Conservation (phyloP, 2,113 vertebrate species). For the Cyanoramphus novaezelandiae region DNA sequence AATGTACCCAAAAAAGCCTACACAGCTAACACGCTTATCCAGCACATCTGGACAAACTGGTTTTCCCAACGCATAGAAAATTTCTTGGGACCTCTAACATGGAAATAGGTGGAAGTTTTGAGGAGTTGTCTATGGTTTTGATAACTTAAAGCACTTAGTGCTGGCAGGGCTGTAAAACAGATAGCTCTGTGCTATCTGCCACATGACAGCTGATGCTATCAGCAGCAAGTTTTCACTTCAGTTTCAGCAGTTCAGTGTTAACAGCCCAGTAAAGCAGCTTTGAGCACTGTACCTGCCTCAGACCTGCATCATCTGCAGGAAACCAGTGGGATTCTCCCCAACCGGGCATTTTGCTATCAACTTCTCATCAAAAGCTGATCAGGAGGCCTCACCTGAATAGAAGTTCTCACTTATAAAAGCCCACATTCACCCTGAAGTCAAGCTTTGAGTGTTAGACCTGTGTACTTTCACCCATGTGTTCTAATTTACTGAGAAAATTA, state of each 20-base stretch:
- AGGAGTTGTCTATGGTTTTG: not conserved
- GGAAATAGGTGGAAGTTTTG: not conserved
- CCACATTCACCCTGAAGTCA: not conserved
- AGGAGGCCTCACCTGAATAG: rapidly evolving
- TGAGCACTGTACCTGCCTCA: rapidly evolving
- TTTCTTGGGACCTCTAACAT: not conserved
- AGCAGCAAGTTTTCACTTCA: not conserved
- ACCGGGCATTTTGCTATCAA: not conserved
- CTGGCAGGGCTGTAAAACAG: not conserved
- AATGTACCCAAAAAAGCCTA: not conserved
- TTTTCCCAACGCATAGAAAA: not conserved
- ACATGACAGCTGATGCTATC: not conserved
- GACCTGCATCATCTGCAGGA: not conserved
- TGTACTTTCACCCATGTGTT: rapidly evolving
- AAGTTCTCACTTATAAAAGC: not conserved
- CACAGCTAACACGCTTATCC: not conserved
- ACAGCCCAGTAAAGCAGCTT: rapidly evolving
- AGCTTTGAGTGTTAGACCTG: rapidly evolving
- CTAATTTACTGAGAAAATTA: not conserved
- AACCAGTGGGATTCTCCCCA: not conserved
- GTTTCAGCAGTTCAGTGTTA: not conserved
- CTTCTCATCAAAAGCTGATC: not conserved
- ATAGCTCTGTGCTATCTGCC: rapidly evolving
- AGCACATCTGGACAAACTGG: slow-evolving; percentile 17
- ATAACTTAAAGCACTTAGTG: rapidly evolving